phyloP scores from a whole-genome alignment of 1,140 invertebrate genomes.

The Bombus balteatus region DNA sequence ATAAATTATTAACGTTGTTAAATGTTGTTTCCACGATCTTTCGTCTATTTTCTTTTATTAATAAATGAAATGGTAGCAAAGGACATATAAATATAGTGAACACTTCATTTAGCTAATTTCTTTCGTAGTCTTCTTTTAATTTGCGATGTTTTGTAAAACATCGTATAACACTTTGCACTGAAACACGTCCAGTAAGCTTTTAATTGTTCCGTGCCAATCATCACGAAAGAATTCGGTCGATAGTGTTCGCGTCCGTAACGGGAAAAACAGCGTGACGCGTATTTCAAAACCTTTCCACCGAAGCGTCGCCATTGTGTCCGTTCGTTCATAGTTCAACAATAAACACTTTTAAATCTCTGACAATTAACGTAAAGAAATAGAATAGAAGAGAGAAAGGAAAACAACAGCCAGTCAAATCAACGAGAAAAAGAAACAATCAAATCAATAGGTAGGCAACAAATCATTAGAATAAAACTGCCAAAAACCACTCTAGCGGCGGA shows the following conservation, averaged over 20 bases:
- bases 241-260: constrained; percentile 46
- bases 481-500: not conserved
- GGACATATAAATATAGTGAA: not conserved
- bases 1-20: not conserved
- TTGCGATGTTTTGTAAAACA: not conserved
- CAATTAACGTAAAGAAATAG: not conserved
- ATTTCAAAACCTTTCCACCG: constrained; percentile 32
- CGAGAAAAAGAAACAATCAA: not conserved
- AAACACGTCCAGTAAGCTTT: constrained; percentile 16
- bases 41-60: not conserved
- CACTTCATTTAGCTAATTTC: not conserved
- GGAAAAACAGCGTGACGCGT: constrained; percentile 48
- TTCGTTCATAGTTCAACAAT: not conserved
- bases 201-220: constrained; percentile 40
- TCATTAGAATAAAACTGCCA: not conserved
- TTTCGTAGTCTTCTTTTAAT: not conserved
- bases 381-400: not conserved
- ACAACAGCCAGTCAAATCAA: not conserved
- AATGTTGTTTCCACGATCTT: not conserved
- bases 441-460: not conserved
- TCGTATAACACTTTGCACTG: not conserved
- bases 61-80: not conserved
- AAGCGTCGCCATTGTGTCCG: not conserved
- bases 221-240: constrained; percentile 54
- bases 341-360: not conserved